phyloP scores from a whole-genome alignment of 2,797 vertebrate species.

The Phataginus tricuspis region DNA sequence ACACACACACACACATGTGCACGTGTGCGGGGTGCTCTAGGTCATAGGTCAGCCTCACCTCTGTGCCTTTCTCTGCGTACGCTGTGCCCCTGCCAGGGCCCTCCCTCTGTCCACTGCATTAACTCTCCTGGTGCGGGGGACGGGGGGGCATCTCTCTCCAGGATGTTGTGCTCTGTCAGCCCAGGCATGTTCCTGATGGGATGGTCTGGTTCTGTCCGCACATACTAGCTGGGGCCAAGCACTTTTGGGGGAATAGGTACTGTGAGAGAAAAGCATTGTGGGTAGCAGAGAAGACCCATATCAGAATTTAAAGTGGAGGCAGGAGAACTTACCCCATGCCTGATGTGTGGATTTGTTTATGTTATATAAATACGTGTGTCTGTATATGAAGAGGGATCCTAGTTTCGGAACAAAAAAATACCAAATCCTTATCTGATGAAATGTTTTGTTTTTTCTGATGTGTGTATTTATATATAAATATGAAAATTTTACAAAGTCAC shows the following conservation, averaged over 20 bases:
- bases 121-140: too few relatives aligned
- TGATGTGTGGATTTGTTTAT: background rate
- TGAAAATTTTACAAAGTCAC: background rate
- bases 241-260: background rate
- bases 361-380: background rate
- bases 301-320: background rate
- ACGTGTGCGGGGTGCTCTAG: background rate
- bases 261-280: background rate
- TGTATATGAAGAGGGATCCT: background rate
- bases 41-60: background rate
- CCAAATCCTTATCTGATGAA: background rate
- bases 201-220: background rate
- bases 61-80: background rate
- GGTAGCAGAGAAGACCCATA: background rate
- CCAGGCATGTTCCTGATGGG: background rate
- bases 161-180: background rate
- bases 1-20: background rate
- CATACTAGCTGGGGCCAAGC: background rate
- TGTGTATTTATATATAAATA: background rate
- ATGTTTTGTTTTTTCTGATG: background rate
- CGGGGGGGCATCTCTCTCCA: background rate
- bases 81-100: too few relatives aligned
- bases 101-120: background rate
- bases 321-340: background rate
- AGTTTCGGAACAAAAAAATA: background rate